Evolutionary conservation across 2,113 vertebrate species (phyloP), one percentile per base, ranked within the genome.

Genomic region (Gnathonemus echidnorhynchus): DNA sequence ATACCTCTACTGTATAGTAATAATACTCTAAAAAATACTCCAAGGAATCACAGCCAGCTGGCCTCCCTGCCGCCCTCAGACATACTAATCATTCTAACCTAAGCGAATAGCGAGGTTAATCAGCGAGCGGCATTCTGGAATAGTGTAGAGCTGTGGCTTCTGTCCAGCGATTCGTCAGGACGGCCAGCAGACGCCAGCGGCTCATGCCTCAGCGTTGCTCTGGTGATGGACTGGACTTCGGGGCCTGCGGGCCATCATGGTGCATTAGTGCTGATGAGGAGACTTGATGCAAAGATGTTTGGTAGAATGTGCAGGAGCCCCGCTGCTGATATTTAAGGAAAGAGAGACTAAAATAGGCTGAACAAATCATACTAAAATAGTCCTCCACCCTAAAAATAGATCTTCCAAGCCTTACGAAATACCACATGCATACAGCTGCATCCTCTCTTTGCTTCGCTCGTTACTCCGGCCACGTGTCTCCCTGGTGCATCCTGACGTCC

Each of bases 401-500:
- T 80, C 35, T 80, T 2, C 5, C 4, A 39, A 17, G 74, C 74
- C 74, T 80, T 42, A 42, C 1, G 2, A 8, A 80, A 21, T 80
- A 19, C 35, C 2, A 17, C 8, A 39, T 19, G 35, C 15, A 8
- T 7, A 19, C 35, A 80, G 74, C 35, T 42, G 31, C 35, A 7
- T 5, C 35, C 35, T 19, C 15, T 56, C 90, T 35, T 45, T 77
- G 90, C 45, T 87, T 3, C 74, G 39, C 70, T 58, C 15, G 31
- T 80, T 27, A 83, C 48, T 83, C 91, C 42, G 90, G 90, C 90
- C 86, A 92, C 17, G 89, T 90, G 19, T 91, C 91, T 88, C 21
- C 46, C 17, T 19, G 21, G 1, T 80, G 91, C 92, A 45, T 92
- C 98, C 46, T 48, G 66, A 80, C 74, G 31, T 39, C 7, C 31